Base-by-base conservation (phyloP, 2,797 vertebrate species). In the Anguilla anguilla region DNA sequence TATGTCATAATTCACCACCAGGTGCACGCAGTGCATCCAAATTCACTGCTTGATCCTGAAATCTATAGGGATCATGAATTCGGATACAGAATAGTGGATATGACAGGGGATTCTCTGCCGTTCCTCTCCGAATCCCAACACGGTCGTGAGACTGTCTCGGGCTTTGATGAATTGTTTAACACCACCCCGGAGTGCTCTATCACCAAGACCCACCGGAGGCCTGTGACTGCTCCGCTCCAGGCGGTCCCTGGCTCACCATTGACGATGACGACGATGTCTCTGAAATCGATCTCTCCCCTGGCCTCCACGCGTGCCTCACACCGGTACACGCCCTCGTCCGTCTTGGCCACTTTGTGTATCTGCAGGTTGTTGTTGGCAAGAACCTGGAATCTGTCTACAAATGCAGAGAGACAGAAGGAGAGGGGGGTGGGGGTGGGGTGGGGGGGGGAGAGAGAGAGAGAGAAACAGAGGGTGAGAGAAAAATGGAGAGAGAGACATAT, bases 261-360 rank as follows among this genome's bases (percentile, higher is more conserved):
- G 87, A 99, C 98, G 86, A 98, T 97, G 89, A 99, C 95, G 5
- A 96, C 95, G 88, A 99, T 99, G 93, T 99, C 98, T 87, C 98
- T 97, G 88, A 99, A 99, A 89, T 99, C 98, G 87, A 99, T 99
- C 95, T 99, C 99, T 53, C 99, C 99, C 28, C 99, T 96, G 2
- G 98, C 98, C 93, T 99, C 98, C 28, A 99, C 98, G 93, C 98
- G 97, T 91, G 98, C 99, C 95, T 99, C 99, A 77, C 99, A 99
- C 89, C 99, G 97, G 93, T 99, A 99, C 91, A 98, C 96, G 22
- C 98, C 98, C 96, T 99, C 98, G 89, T 99, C 97, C 1, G 96
- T 97, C 94, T 99, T 99, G 93, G 95, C 98, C 92, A 99, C 97
- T 90, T 96, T 97, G 86, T 97, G 96, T 94, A 99, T 97, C 95